Evolutionary conservation across 2,797 vertebrate genomes (phyloP).

Genomic region (Anabas testudineus): DNA sequence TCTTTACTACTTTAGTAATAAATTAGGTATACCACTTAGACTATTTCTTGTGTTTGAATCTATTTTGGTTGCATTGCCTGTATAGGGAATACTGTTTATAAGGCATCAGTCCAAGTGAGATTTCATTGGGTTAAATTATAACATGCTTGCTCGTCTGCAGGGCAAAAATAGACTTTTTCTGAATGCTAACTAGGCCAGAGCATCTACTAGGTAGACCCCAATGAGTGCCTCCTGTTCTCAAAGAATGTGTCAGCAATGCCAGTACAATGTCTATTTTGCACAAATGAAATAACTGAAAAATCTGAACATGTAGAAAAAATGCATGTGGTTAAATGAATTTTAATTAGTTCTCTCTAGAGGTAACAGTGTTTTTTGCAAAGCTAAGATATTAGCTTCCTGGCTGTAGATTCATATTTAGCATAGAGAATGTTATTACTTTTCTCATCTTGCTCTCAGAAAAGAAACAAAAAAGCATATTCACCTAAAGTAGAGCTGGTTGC

Average conservation of each 20-base stretch:
- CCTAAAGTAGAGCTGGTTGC: not conserved
- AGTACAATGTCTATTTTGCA: conserved; percentile 21
- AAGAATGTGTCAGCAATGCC: conserved; percentile 35
- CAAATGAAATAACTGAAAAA: conserved; percentile 32
- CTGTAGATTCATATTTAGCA: not conserved
- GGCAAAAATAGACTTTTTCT: conserved; percentile 25
- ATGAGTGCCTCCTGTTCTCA: conserved; percentile 48
- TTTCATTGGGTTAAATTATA: not conserved
- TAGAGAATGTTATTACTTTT: not conserved
- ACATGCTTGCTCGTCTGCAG: not conserved
- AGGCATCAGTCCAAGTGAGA: not conserved
- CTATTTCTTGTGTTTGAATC: not conserved
- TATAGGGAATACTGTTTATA: too few relatives aligned
- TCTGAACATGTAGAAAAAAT: not conserved
- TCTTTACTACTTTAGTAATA: conserved; percentile 7
- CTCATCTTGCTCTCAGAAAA: not conserved
- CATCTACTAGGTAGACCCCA: conserved; percentile 22
- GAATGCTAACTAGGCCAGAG: conserved; percentile 33
- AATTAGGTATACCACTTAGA: not conserved
- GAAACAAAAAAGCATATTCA: not conserved
- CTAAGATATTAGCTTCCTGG: not conserved
- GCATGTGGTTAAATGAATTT: not conserved
- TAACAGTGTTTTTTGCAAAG: not conserved
- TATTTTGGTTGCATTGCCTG: not conserved
- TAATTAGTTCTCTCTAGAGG: too few relatives aligned